A percentile compares a stretch with the other conserved stretches of the same genome.
Evolutionary conservation across 2,888 invertebrate genomes (phyloP).

Genomic region (Cryptocephalus primarius): DNA sequence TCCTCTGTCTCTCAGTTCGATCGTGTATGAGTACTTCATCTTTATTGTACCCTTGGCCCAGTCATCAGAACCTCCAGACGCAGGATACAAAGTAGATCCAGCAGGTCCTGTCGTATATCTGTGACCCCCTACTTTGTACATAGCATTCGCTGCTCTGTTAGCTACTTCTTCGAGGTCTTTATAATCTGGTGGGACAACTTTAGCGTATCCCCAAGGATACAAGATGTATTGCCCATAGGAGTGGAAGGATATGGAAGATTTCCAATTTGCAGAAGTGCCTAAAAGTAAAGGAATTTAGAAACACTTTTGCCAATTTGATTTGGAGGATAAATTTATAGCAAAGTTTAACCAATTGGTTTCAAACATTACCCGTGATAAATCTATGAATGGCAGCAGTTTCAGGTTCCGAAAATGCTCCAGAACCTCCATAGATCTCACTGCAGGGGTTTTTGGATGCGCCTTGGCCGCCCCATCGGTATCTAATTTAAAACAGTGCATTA

Average conservation of each 20-base stretch:
- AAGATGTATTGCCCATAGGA: conserved; percentile 79
- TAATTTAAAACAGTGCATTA: conserved; percentile 20
- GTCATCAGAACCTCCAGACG: conserved; percentile 76
- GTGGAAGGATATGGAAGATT: conserved; percentile 69
- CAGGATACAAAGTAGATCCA: conserved; percentile 67
- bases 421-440: conserved; percentile 69
- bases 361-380: conserved; percentile 33
- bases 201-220: conserved; percentile 80
- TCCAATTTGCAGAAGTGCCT: conserved; percentile 41
- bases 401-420: conserved; percentile 73
- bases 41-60: conserved; percentile 79
- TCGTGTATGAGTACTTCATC: conserved; percentile 80
- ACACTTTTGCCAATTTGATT: background rate
- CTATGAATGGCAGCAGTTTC: conserved; percentile 61
- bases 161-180: conserved; percentile 60
- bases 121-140: conserved; percentile 47
- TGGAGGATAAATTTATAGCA: background rate
- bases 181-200: conserved; percentile 57
- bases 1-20: conserved; percentile 81
- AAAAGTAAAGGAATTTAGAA: conserved; percentile 16
- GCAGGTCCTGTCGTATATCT: conserved; percentile 67
- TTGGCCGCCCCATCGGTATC: conserved; percentile 74
- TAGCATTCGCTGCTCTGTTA: conserved; percentile 55
- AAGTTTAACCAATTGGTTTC: background rate
- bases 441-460: conserved; percentile 79